Evolutionary conservation across 2,888 invertebrate genomes (phyloP), one percentile per base, ranked within the genome.

Genomic region (Agrenia bidenticulata): DNA sequence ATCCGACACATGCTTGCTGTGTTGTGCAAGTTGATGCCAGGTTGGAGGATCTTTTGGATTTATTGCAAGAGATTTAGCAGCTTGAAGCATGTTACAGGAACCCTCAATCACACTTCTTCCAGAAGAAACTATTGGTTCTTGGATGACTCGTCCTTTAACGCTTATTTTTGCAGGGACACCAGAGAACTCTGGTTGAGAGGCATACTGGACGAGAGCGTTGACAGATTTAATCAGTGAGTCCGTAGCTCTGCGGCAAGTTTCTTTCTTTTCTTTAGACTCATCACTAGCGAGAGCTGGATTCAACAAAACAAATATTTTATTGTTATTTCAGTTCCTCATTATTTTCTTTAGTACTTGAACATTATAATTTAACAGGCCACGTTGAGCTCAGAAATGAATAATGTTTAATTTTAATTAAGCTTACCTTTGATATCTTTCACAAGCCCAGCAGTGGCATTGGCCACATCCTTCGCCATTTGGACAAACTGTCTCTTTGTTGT

Each of bases 401-500:
- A 7, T 32, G 32, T 9, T n/a, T 45, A n/a, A 19, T 15, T 45
- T 45, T 21, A 45, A 50, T 24, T 54, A 32, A 59, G 19, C 17
- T 74, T 69, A 77, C 81, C 89, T 82, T 97, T 98, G 77, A 98
- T 96, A 80, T 94, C 92, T 80, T 92, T 93, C 21, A 99, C 97
- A 21, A 99, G 85, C 71, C 88, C 87, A 0, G 96, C 92, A 0
- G 99, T 99, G 19, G 92, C 92, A 81, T 93, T 93, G 57, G 98
- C 98, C 1, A 99, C 94, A 78, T 97, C 95, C 80, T 96, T 95
- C 61, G 98, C 98, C 72, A 94, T 91, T 79, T 97, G 94, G 61
- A 99, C 96, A 81, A 99, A 97, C 81, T 96, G 96, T 37, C 95
- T 83, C 82, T 97, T 97, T 63, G 94, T 94, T 2, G 90, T 90